Evolutionary conservation across 2,113 vertebrate species (phyloP), one percentile per base, ranked within the genome.

Genomic region (Microtus ochrogaster): DNA sequence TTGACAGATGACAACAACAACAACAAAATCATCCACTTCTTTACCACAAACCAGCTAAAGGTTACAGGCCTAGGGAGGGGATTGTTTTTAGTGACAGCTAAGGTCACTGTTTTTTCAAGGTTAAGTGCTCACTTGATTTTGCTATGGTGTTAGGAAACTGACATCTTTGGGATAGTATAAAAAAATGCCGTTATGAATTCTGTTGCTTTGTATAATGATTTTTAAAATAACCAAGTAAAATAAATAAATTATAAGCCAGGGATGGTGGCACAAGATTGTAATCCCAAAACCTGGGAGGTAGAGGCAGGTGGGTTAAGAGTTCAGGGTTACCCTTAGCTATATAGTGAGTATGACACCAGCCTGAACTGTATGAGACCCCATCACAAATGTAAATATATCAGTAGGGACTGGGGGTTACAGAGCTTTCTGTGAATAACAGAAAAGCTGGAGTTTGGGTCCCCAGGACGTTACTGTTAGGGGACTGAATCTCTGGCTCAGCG

Each of bases 1-100:
- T 47, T 68, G 44, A 39, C 44, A 73, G 41, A 26, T 52, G 87
- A 96, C 84, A 79, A 96, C 84, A 79, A 76, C 28, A 70, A 33
- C 66, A 5, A 77, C 26, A 82, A n/a, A n/a, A 21, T 5, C 30
- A 41, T 4, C 10, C 1, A 9, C 52, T 92, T 26, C 52, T 47
- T 49, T 85, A 36, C 12, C 13, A 8, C 70, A 22, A 95, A 8
- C 58, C 30, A 95, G 65, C 68, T 65, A 65, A 65, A 72, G 14
- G 74, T 74, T 70, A 36, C 26, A 26, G 55, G 7, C 2, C 88
- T 90, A 52, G 33, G 77, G 41, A 93, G 36, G 44, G 63, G 16
- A 3, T 21, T 79, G 72, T 55, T 66, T 90, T 41, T 58, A 58
- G n/a, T 63, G 58, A 83, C 58, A 41, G 24, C 13, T 55, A 83